These are phyloP conservation scores for Glaucomys volans DNA, from an alignment of 2,113 vertebrate species.

Conservation along the genomic window DNA sequence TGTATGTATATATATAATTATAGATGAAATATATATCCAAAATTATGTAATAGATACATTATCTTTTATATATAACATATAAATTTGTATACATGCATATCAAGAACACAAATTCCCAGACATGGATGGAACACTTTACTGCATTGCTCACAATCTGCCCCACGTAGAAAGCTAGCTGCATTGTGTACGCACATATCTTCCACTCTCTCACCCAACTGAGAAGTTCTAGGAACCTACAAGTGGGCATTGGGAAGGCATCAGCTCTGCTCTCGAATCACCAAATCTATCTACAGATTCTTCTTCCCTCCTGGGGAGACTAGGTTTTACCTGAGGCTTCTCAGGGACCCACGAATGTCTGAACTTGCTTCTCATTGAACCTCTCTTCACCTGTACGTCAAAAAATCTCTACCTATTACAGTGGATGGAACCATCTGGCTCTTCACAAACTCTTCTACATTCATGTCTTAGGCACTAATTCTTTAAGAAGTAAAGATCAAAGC, in stretches of 20 bases:
- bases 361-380: not conserved
- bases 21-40: too few species aligned
- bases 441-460: not conserved
- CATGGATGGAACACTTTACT: not conserved
- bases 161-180: not conserved
- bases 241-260: not conserved
- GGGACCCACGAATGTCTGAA: not conserved
- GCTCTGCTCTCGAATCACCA: not conserved
- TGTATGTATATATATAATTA: too few species aligned
- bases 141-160: accelerated
- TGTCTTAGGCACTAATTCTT: not conserved
- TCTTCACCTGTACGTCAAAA: not conserved
- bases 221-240: not conserved
- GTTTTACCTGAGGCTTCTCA: not conserved
- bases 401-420: not conserved
- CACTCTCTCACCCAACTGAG: not conserved
- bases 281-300: not conserved
- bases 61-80: not conserved
- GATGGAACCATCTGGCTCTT: not conserved
- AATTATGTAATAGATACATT: too few species aligned
- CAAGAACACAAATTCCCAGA: not conserved
- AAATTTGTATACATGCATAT: not conserved
- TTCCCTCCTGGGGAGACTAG: not conserved
- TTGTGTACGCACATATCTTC: not conserved
- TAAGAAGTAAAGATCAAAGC: not conserved